Percentiles rank a stretch among this genome's conserved stretches.
Conservation (phyloP, 2,888 invertebrate genomes). For the Seladonia tumulorum region DNA sequence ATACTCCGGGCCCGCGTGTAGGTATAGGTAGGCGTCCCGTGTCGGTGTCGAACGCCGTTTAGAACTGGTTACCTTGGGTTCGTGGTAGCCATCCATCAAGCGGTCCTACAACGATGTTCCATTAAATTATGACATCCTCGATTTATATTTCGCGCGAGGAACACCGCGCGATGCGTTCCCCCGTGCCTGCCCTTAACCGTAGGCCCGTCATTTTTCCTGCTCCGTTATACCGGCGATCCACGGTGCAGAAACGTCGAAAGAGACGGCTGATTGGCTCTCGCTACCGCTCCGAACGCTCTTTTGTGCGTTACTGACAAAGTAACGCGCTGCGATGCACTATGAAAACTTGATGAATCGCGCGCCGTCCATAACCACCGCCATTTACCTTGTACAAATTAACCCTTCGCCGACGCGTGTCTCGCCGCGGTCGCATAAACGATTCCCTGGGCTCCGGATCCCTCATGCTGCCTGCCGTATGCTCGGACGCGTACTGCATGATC, state of each 20-base stretch:
- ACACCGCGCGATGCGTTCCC: slow-evolving; percentile 25
- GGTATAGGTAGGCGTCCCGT: slow-evolving; percentile 43
- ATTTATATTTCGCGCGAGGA: slow-evolving; percentile 62
- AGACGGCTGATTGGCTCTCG: background rate
- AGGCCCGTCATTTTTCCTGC: slow-evolving; percentile 29
- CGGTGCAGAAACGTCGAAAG: background rate
- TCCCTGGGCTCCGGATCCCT: background rate
- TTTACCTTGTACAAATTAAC: background rate
- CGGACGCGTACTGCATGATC: background rate
- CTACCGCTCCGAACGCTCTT: background rate
- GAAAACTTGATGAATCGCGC: background rate
- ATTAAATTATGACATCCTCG: slow-evolving; percentile 75
- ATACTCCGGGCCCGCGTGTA: slow-evolving; percentile 45
- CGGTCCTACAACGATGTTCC: slow-evolving; percentile 70
- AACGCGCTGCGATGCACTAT: background rate
- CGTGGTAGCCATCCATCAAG: slow-evolving; percentile 57
- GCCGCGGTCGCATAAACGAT: background rate
- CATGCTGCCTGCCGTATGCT: background rate
- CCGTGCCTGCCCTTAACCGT: slow-evolving; percentile 26
- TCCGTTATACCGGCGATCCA: background rate
- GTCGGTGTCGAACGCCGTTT: slow-evolving; percentile 60
- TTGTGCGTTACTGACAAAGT: background rate
- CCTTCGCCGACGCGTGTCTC: background rate
- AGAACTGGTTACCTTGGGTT: slow-evolving; percentile 67
- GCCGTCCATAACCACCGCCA: background rate